These are phyloP conservation scores for Glaucopsyche alexis DNA, from an alignment of 2,888 invertebrate genomes.

Conservation along the genomic window DNA sequence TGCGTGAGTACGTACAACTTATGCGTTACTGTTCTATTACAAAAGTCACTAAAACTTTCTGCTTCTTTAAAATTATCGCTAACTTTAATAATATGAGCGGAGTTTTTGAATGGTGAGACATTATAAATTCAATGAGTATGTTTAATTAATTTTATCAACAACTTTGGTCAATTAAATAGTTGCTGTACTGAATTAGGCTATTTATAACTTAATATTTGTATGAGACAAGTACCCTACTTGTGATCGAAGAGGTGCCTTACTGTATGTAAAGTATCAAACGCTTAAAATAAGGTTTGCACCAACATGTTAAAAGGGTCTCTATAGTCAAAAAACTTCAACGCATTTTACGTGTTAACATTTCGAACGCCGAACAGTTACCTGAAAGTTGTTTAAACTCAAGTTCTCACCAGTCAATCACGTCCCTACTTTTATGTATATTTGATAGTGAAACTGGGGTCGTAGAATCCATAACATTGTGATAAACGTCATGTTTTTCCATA, in stretches of 20 bases:
- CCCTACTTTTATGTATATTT: slow-evolving; percentile 75
- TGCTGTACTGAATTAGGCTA: not conserved
- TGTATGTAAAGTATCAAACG: not conserved
- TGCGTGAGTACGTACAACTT: not conserved
- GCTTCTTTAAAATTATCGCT: slow-evolving; percentile 71
- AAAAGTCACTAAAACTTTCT: slow-evolving; percentile 53
- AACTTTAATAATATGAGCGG: slow-evolving; percentile 23
- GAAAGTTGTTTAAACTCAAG: not conserved
- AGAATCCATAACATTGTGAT: slow-evolving; percentile 78
- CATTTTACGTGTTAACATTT: not conserved
- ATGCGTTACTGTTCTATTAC: not conserved
- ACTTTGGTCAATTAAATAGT: not conserved
- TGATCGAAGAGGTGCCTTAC: no score
- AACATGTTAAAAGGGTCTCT: not conserved
- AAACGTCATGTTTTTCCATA: slow-evolving; percentile 74
- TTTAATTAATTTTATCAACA: not conserved
- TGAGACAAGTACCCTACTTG: not conserved
- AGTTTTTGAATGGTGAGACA: slow-evolving; percentile 36
- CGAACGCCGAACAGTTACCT: not conserved
- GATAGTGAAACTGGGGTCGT: slow-evolving; percentile 69
- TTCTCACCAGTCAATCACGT: slow-evolving; percentile 26
- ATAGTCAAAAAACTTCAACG: not conserved
- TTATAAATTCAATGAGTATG: slow-evolving; percentile 47
- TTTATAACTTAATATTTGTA: not conserved
- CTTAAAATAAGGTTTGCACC: not conserved